Base-by-base conservation (phyloP, 2,888 invertebrate species). In the Sylvicola cinctus region DNA sequence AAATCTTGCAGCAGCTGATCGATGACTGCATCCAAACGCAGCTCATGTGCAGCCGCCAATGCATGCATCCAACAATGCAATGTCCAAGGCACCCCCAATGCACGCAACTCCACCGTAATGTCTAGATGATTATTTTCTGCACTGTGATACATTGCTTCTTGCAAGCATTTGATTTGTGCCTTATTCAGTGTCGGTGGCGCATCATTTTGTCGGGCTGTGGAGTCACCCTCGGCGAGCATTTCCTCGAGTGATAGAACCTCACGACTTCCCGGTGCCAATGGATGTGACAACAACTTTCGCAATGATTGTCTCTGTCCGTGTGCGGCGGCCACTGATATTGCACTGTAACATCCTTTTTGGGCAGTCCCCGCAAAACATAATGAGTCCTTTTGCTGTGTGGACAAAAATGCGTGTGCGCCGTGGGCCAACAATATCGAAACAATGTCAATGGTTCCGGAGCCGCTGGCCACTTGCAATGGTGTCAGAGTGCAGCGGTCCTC, bases 81-180 rank as follows among this genome's bases (percentile, higher is more conserved):
- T 0, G 85, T 87, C 90, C 90, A 91, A 3, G 83, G 77, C 10
- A 90, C 78, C 17, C 87, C 84, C 33, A 87, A 58, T 27, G 80
- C 76, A 37, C 87, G 69, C 23, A 91, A 63, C 50, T 90, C 88
- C 46, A 88, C 65, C 0, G 88, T 87, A 42, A 90, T 80, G 49
- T 90, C 88, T 74, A 88, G 62, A 54, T 87, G 80, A 47, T 85
- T 84, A 51, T 83, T 85, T 56, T 90, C 90, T 0, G 87, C 81
- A 39, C 85, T 84, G 50, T 87, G 87, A 51, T 90, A 91, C 83
- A 91, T 83, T 15, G 90, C 87, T 55, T 90, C 88, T 49, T 88
- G 85, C 37, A 88, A 61, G 29, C 80, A 75, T 45, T 84, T 75
- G 42, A 79, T 74, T 58, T 88, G 85, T 23, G 72, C 67, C 58